Conservation (phyloP, 2,113 vertebrate genomes). For the Gasterosteus nipponicus region DNA sequence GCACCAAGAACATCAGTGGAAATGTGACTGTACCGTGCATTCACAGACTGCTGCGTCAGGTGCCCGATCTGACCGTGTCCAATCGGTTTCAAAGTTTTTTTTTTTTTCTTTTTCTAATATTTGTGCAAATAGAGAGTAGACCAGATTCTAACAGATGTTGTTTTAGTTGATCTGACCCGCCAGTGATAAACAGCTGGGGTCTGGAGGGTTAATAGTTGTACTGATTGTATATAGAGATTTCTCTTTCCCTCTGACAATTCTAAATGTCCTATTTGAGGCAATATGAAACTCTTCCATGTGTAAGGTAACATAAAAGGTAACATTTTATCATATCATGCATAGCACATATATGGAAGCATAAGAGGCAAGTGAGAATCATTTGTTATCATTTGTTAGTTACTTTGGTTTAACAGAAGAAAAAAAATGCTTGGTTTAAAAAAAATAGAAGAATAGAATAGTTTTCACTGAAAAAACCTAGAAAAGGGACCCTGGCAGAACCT, state of each 20-base stretch:
- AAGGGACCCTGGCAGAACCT: background rate
- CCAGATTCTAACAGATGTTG: slow-evolving; percentile 13
- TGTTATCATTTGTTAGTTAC: too few relatives aligned
- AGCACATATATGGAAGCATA: background rate
- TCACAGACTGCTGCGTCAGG: background rate
- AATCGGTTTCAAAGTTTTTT: background rate
- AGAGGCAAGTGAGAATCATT: background rate
- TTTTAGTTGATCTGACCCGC: background rate
- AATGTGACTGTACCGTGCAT: background rate
- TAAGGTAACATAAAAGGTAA: slow-evolving; percentile 46
- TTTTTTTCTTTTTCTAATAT: slow-evolving; percentile 11
- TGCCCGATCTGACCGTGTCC: background rate
- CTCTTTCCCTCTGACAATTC: slow-evolving; percentile 5
- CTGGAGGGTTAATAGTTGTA: slow-evolving; percentile 69
- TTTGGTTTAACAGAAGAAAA: background rate
- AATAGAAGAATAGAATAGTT: background rate
- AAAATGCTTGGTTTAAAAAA: background rate
- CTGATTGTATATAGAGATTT: slow-evolving; percentile 77
- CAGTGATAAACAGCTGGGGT: slow-evolving; percentile 21
- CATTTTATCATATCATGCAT: slow-evolving; percentile 29
- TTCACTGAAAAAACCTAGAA: background rate
- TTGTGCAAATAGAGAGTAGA: slow-evolving; percentile 10
- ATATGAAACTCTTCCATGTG: slow-evolving; percentile 81
- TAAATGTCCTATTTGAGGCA: slow-evolving; percentile 47
- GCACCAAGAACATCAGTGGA: background rate